Percentiles rank a stretch among this genome's conserved stretches.
Evolutionary conservation across 35 echinoderm and acorn worm genomes (phyloP).

Genomic region (Acanthaster planci): DNA sequence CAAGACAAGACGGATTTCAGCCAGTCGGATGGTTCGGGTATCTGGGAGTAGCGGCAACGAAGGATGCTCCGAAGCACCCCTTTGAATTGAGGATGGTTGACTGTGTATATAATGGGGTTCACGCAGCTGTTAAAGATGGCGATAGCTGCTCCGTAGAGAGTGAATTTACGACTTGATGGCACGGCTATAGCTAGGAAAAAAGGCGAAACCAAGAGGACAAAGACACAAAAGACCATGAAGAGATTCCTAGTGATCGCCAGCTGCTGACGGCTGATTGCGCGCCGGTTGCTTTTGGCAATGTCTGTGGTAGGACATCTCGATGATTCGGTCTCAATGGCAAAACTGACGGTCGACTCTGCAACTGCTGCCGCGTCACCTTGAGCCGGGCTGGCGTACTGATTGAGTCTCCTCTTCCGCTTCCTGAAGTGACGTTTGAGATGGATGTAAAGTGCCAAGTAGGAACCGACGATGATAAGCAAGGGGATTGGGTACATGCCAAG

Average conservation of each 20-base stretch:
- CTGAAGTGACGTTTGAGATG: slow-evolving; percentile 47
- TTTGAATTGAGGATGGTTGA: slow-evolving; percentile 69
- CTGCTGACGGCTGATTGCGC: slow-evolving; percentile 45
- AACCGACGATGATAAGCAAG: slow-evolving; percentile 48
- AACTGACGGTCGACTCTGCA: not conserved
- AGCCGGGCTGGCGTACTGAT: not conserved
- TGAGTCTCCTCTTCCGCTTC: slow-evolving; percentile 13
- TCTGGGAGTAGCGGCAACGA: slow-evolving; percentile 34
- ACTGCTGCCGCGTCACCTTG: not conserved
- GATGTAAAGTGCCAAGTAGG: slow-evolving; percentile 41
- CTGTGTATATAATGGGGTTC: slow-evolving; percentile 59
- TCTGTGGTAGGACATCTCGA: not conserved
- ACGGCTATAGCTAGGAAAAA: slow-evolving; percentile 23
- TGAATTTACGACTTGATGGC: not conserved
- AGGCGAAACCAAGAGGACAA: slow-evolving; percentile 42
- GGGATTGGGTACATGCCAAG: slow-evolving; percentile 59
- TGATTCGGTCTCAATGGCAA: not conserved
- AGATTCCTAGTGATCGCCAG: slow-evolving; percentile 68
- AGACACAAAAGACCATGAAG: slow-evolving; percentile 61
- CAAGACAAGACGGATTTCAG: slow-evolving; percentile 19
- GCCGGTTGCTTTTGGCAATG: not conserved
- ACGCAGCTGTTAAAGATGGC: slow-evolving; percentile 56
- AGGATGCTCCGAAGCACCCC: slow-evolving; percentile 46
- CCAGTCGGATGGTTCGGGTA: slow-evolving; percentile 51
- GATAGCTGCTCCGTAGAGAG: slow-evolving; percentile 15